phyloP scores from a whole-genome alignment of 2,113 vertebrate genomes.

The Rhizomys pruinosus region DNA sequence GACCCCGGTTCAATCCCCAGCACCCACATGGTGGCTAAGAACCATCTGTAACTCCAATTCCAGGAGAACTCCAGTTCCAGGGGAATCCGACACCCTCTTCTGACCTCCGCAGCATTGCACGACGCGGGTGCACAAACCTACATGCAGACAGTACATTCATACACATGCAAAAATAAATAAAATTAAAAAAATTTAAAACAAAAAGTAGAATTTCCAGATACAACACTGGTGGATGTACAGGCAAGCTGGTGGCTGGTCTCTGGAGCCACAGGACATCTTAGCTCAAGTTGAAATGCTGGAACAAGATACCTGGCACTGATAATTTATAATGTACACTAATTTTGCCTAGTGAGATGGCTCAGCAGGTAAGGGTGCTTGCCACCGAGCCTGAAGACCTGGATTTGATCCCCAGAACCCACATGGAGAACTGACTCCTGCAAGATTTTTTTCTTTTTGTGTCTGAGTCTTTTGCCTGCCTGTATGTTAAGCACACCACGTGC shows the following conservation, averaged over 20 bases:
- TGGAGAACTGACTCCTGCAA: not conserved
- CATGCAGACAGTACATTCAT: too few species aligned
- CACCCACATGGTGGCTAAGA: too few species aligned
- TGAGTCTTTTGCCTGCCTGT: not conserved
- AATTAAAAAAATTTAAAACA: too few species aligned
- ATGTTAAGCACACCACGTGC: too few species aligned
- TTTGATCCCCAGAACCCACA: not conserved
- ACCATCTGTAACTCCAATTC: too few species aligned
- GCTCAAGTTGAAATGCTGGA: not conserved
- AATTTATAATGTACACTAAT: not conserved
- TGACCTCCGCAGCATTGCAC: too few species aligned
- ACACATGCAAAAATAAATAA: too few species aligned
- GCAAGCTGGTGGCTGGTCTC: not conserved
- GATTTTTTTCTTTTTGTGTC: not conserved
- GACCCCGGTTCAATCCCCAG: too few species aligned
- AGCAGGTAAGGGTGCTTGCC: not conserved
- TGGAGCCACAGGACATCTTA: not conserved
- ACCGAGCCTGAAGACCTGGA: not conserved
- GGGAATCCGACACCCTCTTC: too few species aligned
- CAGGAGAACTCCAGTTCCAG: too few species aligned
- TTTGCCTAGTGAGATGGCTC: not conserved
- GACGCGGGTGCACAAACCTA: too few species aligned
- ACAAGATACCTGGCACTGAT: not conserved
- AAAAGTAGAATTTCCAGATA: not conserved
- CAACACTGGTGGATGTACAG: not conserved